These are phyloP conservation scores for Bombus turneri DNA, from an alignment of 1,140 invertebrate genomes.

Conservation along the genomic window DNA sequence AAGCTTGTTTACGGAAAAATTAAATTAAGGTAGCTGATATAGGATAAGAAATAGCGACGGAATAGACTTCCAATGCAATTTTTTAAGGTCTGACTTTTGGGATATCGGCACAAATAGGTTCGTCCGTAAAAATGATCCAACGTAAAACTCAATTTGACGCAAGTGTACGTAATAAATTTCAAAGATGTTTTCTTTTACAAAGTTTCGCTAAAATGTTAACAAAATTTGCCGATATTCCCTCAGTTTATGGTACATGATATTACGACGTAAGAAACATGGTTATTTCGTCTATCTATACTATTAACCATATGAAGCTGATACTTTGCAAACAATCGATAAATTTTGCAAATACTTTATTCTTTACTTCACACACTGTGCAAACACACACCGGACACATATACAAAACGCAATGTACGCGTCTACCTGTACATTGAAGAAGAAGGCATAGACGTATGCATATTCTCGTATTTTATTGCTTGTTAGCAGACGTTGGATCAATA, in stretches of 20 bases:
- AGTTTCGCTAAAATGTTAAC: not conserved
- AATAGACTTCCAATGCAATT: not conserved
- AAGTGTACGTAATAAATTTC: not conserved
- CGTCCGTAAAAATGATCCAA: not conserved
- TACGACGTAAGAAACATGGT: not conserved
- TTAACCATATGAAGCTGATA: not conserved
- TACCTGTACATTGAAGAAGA: not conserved
- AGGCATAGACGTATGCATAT: not conserved
- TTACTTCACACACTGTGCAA: not conserved
- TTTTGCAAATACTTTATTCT: not conserved
- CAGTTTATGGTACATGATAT: not conserved
- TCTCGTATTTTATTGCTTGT: constrained; percentile 1
- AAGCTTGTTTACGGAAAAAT: not conserved
- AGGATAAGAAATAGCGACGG: not conserved
- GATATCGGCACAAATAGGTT: not conserved
- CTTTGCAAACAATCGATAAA: not conserved
- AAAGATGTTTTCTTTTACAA: not conserved
- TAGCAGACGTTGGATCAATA: not conserved
- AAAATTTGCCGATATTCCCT: not conserved
- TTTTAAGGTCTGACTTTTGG: not conserved
- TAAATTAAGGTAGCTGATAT: not conserved
- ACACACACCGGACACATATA: not conserved
- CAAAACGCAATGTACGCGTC: not conserved
- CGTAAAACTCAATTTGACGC: too few relatives aligned
- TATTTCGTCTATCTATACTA: not conserved